Percentiles rank a stretch among this genome's conserved stretches.
Evolutionary conservation across 2,888 invertebrate genomes (phyloP).

Genomic region (Dione vanillae): DNA sequence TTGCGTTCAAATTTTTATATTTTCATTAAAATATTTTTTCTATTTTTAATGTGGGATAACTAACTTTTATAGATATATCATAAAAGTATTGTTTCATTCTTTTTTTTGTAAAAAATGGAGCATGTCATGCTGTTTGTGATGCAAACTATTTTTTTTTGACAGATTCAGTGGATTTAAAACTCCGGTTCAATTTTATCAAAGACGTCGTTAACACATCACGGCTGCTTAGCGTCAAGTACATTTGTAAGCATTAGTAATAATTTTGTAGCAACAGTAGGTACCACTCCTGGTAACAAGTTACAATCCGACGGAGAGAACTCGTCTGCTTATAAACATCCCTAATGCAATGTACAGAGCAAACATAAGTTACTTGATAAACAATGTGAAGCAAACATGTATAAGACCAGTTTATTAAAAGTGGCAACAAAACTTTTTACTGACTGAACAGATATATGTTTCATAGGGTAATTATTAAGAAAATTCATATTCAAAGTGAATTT

Average conservation of each 20-base stretch:
- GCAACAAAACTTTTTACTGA: neutral
- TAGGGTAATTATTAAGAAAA: too few species aligned
- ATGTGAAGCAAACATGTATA: constrained; percentile 40
- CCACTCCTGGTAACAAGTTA: constrained; percentile 32
- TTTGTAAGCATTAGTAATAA: neutral
- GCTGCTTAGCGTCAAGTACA: neutral
- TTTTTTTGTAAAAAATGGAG: too few species aligned
- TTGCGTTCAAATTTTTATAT: too few species aligned
- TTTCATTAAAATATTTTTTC: too few species aligned
- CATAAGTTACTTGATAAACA: constrained; percentile 54
- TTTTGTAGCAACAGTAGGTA: constrained; percentile 10
- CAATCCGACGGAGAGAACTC: constrained; percentile 40
- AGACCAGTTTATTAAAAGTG: constrained; percentile 41
- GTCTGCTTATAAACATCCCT: constrained; percentile 51
- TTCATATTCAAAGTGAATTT: too few species aligned
- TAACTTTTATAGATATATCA: too few species aligned
- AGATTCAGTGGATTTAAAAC: too few species aligned
- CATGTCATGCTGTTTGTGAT: too few species aligned
- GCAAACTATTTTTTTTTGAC: too few species aligned
- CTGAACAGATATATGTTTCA: too few species aligned
- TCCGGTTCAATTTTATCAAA: neutral
- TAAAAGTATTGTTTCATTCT: too few species aligned
- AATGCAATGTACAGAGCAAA: constrained; percentile 56
- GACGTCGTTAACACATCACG: neutral
- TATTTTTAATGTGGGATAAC: too few species aligned